phyloP scores from a whole-genome alignment of 2,888 invertebrate species.

The Cyrtodaria siliqua region DNA sequence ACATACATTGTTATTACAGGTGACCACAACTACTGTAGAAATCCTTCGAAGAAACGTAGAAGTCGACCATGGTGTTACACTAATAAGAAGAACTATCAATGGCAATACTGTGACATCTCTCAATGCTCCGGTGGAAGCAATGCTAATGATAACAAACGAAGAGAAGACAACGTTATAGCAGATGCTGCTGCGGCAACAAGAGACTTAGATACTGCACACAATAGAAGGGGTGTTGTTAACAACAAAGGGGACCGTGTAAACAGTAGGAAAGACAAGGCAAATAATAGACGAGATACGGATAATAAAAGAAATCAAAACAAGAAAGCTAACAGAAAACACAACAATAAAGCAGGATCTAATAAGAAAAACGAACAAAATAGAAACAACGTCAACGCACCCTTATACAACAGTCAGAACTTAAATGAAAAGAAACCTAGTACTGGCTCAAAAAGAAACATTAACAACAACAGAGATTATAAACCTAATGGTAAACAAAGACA shows the following conservation, averaged over 20 bases:
- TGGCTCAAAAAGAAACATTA: too few species aligned
- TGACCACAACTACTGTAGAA: conserved; percentile 88
- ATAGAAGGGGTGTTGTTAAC: background rate
- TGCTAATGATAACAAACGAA: background rate
- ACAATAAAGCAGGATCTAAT: conserved; percentile 2
- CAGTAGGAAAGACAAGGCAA: background rate
- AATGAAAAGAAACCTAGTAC: too few species aligned
- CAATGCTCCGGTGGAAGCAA: conserved; percentile 56
- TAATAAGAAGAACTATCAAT: conserved; percentile 69
- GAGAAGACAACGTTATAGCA: too few species aligned
- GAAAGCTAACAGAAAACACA: background rate
- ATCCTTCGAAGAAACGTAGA: conserved; percentile 85
- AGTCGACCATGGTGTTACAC: conserved; percentile 88
- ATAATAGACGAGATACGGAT: background rate
- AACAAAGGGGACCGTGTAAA: too few species aligned
- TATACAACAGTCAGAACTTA: too few species aligned
- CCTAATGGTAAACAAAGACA: too few species aligned
- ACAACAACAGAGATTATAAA: too few species aligned
- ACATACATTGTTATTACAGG: too few species aligned
- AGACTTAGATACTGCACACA: background rate
- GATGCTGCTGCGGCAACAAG: too few species aligned
- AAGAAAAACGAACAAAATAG: conserved; percentile 1
- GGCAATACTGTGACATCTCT: conserved; percentile 83
- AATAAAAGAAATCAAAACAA: conserved; percentile 1
- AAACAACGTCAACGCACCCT: too few species aligned